phyloP scores from a whole-genome alignment of 2,113 vertebrate species.

The Mirounga angustirostris region DNA sequence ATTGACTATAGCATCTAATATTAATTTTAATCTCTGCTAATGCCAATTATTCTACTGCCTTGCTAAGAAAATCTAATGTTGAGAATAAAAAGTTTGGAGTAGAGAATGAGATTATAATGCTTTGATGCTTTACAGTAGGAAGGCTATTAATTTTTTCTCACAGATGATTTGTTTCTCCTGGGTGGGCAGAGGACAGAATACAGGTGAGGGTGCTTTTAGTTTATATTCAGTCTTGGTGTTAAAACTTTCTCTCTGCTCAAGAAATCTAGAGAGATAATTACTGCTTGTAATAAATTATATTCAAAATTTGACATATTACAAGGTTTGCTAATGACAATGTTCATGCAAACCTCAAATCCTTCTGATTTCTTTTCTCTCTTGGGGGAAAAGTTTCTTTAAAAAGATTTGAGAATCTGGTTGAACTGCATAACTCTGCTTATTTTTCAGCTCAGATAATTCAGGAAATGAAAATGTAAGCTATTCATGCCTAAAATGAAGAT shows the following conservation, averaged over 20 bases:
- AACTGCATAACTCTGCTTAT: slow-evolving; percentile 62
- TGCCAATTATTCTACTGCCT: slow-evolving; percentile 25
- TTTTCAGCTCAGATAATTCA: slow-evolving; percentile 69
- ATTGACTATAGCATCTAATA: not conserved
- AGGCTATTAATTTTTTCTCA: slow-evolving; percentile 6
- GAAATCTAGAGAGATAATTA: slow-evolving; percentile 50
- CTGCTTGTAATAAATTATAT: not conserved
- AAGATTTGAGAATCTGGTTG: slow-evolving; percentile 47
- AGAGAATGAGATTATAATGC: slow-evolving; percentile 38
- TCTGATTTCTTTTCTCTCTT: slow-evolving; percentile 15
- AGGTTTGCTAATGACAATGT: slow-evolving; percentile 51
- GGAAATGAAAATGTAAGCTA: slow-evolving; percentile 75
- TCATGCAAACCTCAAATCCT: slow-evolving; percentile 17
- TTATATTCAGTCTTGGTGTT: slow-evolving; percentile 33
- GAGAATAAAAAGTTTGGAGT: not conserved
- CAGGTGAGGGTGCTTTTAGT: slow-evolving; percentile 1
- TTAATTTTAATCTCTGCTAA: not conserved
- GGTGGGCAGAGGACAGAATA: not conserved
- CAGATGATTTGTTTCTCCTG: slow-evolving; percentile 14
- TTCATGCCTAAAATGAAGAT: slow-evolving; percentile 69
- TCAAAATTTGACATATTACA: slow-evolving; percentile 55
- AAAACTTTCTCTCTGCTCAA: slow-evolving; percentile 36
- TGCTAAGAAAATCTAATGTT: slow-evolving; percentile 43
- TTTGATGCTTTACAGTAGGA: not conserved
- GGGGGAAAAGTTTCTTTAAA: slow-evolving; percentile 13